phyloP scores from a whole-genome alignment of 2,888 invertebrate genomes.

The Agelastica alni region DNA sequence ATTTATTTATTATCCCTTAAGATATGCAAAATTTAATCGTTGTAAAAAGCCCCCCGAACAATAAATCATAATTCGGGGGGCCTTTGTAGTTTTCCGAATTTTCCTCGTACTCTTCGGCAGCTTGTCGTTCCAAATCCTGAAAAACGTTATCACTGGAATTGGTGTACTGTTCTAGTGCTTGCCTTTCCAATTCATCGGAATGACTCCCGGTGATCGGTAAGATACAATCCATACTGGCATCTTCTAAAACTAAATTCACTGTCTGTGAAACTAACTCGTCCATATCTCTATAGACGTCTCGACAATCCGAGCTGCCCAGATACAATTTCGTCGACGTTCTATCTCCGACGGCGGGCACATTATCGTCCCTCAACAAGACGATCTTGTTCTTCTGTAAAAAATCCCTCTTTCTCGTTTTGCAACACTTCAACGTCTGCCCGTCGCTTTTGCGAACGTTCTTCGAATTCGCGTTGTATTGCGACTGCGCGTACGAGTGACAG shows the following conservation, averaged over 20 bases:
- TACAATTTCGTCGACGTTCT: too few species aligned
- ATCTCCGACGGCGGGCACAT: conserved; percentile 5
- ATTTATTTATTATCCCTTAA: conserved; percentile 20
- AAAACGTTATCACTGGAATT: conserved; percentile 62
- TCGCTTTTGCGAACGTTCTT: conserved; percentile 25
- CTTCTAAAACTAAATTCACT: conserved; percentile 40
- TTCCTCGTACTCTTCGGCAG: conserved; percentile 66
- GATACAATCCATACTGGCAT: conserved; percentile 33
- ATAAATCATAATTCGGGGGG: conserved; percentile 40
- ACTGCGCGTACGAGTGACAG: conserved; percentile 22
- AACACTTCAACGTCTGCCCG: conserved; percentile 17
- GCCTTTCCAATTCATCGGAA: conserved; percentile 63
- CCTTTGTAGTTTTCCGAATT: conserved; percentile 46
- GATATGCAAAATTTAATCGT: conserved; percentile 29
- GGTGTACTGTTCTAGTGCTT: conserved; percentile 65
- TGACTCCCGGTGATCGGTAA: conserved; percentile 41
- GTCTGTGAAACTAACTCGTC: conserved; percentile 39
- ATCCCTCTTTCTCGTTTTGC: conserved; percentile 25
- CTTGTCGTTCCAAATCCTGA: conserved; percentile 67
- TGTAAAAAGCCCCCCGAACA: conserved; percentile 41
- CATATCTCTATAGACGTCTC: conserved; percentile 30
- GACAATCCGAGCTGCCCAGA: conserved; percentile 19
- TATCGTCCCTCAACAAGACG: conserved; percentile 13
- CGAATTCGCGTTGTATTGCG: conserved; percentile 25
- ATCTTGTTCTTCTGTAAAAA: conserved; percentile 20